Base-by-base conservation (phyloP, 2,797 vertebrate genomes). In the Thaleichthys pacificus region DNA sequence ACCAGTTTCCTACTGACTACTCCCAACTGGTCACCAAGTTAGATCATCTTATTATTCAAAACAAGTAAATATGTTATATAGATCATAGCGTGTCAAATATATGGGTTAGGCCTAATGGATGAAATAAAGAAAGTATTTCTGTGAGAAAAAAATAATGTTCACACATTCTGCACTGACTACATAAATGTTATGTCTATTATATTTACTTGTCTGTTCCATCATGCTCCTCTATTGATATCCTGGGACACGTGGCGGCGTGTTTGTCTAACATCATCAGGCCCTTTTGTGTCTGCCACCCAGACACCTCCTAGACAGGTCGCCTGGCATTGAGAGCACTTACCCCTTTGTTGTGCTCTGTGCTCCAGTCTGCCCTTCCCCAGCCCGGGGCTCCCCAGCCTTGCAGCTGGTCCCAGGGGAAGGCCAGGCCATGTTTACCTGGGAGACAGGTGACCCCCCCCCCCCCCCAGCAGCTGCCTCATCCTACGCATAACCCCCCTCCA, bases 381-480 rank as follows among this genome's bases (percentile, higher is more conserved):
- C 11, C 26, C 61, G 58, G 19, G 17, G 19, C 68, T 61, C 64
- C 30, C 56, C 35, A 3, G 69, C 56, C 8, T 38, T 69, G 58
- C 80, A 79, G 74, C 72, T 82, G 74, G n/a, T 35, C 32, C 54
- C n/a, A 2, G 21, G 51, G 70, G 49, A 58, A 70, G 63, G 63
- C 61, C 30, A 38, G 24, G 12, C 47, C 42, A 15, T 77, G 75
- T 77, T 82, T 77, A 77, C 77, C 77, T 80, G 77, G 47, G 64
- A 42, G 71, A 73, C 78, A 85, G 75, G 78, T 82, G 78, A 82
- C 66, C 11, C 38, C 6, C 35, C 35, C 7, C 35, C 32, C 32
- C 38, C 38, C 57, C 19, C 49, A 64, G 24, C 75, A 76, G 62
- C 77, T 80, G 81, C 62, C 60, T 61, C 65, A 30, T 66, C 57